Evolutionary conservation across 2,797 vertebrate species (phyloP), one percentile per base, ranked within the genome.

Genomic region (Glossophaga mutica): DNA sequence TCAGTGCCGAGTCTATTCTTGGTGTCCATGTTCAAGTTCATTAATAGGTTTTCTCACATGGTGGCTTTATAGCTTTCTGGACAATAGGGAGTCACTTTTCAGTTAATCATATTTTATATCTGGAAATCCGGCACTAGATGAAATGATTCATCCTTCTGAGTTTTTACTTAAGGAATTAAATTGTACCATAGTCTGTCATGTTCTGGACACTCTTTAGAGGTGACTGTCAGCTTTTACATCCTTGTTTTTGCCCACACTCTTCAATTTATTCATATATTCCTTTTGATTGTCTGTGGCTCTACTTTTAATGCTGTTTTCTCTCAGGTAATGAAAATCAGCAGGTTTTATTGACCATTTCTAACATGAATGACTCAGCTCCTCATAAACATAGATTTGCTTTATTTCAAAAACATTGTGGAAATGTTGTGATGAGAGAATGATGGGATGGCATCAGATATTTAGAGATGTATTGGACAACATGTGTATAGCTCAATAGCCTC

Each of bases 81-180:
- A 59, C 32, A 34, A 84, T 4, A 76, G 32, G 74, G 70, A 93
- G 34, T 91, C 74, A 84, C n/a, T 94, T 90, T 93, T 81, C 62
- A 67, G 22, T 91, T 87, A 68, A 70, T 83, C 55, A 46, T 78
- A 55, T 91, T 79, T 91, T 77, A 16, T 84, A 84, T 93, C 87
- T 89, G 57, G 85, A 94, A 96, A 94, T 83, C 87, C 94, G 44
- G 74, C 77, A 83, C 67, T 73, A 55, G 18, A 73, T 67, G 77
- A 94, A 94, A 94, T 96, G 91, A 96, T 65, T 82, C 82, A 92
- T 95, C 59, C 57, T 77, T 94, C 48, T 57, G 83, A 86, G 46
- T 74, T 94, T 93, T 94, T 82, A 76, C 68, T 92, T 96, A 95
- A 84, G 87, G 42, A 88, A 94, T 90, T 82, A 92, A 95, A 88